Evolutionary conservation across 2,113 vertebrate species (phyloP), one percentile per base, ranked within the genome.

Genomic region (Solea solea): DNA sequence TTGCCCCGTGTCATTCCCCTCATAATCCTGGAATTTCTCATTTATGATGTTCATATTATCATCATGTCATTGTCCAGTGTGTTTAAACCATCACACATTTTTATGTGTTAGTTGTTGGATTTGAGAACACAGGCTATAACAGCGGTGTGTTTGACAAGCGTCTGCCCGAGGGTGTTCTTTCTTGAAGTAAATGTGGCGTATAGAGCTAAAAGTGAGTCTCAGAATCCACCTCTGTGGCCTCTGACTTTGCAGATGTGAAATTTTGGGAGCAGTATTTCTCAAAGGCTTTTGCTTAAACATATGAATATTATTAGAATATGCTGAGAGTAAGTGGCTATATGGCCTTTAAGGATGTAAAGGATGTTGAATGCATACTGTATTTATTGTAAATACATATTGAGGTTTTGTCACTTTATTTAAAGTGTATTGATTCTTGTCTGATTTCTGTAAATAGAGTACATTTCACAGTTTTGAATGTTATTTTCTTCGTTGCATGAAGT

Each of bases 371-470:
- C 59, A 59, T 92, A 12, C n/a, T 60, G 58, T 61, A 90, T 91
- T 93, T 93, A 91, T 90, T 93, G 89, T 86, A 86, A 89, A 91
- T 86, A 78, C 42, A 74, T 82, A 64, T 12, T 46, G 69, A 74
- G 58, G 56, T 69, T 76, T 78, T 83, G 60, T 63, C 50, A 64
- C 61, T 44, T 67, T 77, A 83, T 76, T 81, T 87, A 82, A 86
- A 82, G 52, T 13, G 39, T 76, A 72, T 41, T 78, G 62, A 58
- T 67, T 81, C 13, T 65, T 72, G 49, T 65, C 59, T 82, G 40
- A 69, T 76, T 66, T 76, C 44, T 83, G 45, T 78, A 71, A 80
- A 62, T 57, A 74, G 40, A 44, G 41, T 44, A 25, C 45, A 63
- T 69, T 40, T 68, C 64, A 78, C 21, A 76, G 62, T 59, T 21